Percentiles rank a stretch among this genome's conserved stretches.
Conservation (phyloP, 2,888 invertebrate species). For the Agapostemon virescens region DNA sequence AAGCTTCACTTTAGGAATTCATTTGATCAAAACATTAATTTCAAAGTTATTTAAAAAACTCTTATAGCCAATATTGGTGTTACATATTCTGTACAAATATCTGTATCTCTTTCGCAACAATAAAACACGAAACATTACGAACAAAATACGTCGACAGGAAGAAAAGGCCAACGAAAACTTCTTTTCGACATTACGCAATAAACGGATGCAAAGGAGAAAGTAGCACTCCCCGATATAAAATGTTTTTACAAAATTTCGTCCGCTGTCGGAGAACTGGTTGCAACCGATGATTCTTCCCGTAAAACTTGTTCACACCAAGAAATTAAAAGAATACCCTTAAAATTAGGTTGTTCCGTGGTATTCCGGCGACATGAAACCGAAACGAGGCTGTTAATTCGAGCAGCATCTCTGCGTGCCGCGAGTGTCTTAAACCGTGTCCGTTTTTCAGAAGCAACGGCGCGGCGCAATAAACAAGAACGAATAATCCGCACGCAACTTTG, state of each 20-base stretch:
- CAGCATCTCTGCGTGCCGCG: background rate
- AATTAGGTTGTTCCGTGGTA: conserved; percentile 1
- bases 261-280: background rate
- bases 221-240: background rate
- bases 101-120: no score
- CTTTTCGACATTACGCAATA: background rate
- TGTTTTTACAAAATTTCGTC: background rate
- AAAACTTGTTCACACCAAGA: background rate
- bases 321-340: background rate
- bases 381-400: background rate
- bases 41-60: no score
- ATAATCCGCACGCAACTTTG: background rate
- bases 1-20: no score
- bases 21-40: no score
- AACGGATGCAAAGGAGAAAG: background rate
- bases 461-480: background rate
- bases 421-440: no score
- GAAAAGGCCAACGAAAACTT: background rate
- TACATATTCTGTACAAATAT: no score
- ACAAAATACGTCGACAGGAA: no score
- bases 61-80: no score
- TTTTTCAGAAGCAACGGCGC: background rate
- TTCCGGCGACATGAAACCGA: background rate
- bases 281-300: background rate
- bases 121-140: no score